Conservation (phyloP, 2,797 vertebrate genomes). For the Ctenosaura bakeri region DNA sequence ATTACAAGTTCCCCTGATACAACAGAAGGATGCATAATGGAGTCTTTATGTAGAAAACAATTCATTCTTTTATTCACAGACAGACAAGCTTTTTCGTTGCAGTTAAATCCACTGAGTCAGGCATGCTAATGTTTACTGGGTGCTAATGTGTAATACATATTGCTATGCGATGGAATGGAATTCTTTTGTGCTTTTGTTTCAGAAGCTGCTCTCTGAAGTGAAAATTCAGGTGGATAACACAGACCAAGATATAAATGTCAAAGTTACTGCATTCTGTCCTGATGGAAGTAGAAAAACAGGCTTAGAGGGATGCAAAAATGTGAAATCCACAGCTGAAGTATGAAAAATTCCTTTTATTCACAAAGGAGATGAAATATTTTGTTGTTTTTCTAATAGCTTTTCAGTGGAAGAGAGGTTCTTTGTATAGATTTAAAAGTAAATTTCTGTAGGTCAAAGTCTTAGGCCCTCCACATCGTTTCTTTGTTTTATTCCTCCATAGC, state of each 20-base stretch:
- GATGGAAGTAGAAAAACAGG: conserved; percentile 84
- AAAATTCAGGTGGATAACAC: conserved; percentile 91
- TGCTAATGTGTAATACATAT: conserved; percentile 45
- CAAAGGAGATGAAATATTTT: conserved; percentile 63
- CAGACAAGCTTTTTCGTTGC: conserved; percentile 70
- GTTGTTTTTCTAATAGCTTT: conserved; percentile 63
- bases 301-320: conserved; percentile 87
- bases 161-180: conserved; percentile 42
- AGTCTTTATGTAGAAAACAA: conserved; percentile 73
- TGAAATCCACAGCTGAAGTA: conserved; percentile 92
- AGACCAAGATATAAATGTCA: conserved; percentile 88
- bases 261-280: conserved; percentile 92
- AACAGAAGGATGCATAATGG: conserved; percentile 66
- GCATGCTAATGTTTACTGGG: conserved; percentile 47
- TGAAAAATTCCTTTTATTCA: conserved; percentile 67
- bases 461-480: conserved; percentile 58
- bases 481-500: conserved; percentile 64
- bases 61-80: conserved; percentile 73
- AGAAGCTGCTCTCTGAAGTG: conserved; percentile 95
- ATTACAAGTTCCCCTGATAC: conserved; percentile 60
- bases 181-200: conserved; percentile 69
- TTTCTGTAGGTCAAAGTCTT: conserved; percentile 66
- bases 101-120: conserved; percentile 59
- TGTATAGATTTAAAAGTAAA: conserved; percentile 62
- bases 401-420: conserved; percentile 38